Evolutionary conservation across 1,140 invertebrate species (phyloP).

Genomic region (Drosophila saltans): DNA sequence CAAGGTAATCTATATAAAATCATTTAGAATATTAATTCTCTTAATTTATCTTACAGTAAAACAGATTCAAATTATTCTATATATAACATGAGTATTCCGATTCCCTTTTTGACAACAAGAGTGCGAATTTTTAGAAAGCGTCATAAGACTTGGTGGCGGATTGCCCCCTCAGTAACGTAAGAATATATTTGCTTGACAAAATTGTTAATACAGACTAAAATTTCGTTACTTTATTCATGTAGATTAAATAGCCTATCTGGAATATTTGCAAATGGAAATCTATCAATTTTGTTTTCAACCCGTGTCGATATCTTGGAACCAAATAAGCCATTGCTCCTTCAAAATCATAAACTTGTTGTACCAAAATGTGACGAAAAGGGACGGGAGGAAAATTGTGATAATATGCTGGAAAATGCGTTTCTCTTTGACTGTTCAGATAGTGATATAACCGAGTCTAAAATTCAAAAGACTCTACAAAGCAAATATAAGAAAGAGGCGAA

Average conservation of each 20-base stretch:
- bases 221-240: neutral
- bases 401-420: slow-evolving; percentile 19
- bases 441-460: slow-evolving; percentile 2
- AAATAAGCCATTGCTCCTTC: slow-evolving; percentile 14
- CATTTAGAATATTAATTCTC: too few species aligned
- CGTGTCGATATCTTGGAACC: slow-evolving; percentile 41
- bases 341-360: slow-evolving; percentile 36
- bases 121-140: slow-evolving; percentile 50
- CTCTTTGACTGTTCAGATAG: slow-evolving; percentile 9
- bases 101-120: slow-evolving; percentile 48
- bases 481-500: neutral
- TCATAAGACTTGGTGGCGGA: slow-evolving; percentile 54
- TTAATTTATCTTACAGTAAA: slow-evolving; percentile 13
- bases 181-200: neutral
- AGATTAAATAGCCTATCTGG: slow-evolving; percentile 58
- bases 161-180: slow-evolving; percentile 47
- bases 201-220: too few species aligned
- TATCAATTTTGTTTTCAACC: slow-evolving; percentile 42
- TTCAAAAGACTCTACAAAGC: neutral
- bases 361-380: neutral
- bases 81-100: slow-evolving; percentile 39
- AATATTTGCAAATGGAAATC: slow-evolving; percentile 46
- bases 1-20: slow-evolving; percentile 7
- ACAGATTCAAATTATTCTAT: slow-evolving; percentile 17
- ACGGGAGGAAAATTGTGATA: neutral